Percentiles rank a stretch among this genome's conserved stretches.
These are phyloP conservation scores for Puffinus mauretanicus DNA, from an alignment of 2,113 vertebrate species.

Conservation along the genomic window DNA sequence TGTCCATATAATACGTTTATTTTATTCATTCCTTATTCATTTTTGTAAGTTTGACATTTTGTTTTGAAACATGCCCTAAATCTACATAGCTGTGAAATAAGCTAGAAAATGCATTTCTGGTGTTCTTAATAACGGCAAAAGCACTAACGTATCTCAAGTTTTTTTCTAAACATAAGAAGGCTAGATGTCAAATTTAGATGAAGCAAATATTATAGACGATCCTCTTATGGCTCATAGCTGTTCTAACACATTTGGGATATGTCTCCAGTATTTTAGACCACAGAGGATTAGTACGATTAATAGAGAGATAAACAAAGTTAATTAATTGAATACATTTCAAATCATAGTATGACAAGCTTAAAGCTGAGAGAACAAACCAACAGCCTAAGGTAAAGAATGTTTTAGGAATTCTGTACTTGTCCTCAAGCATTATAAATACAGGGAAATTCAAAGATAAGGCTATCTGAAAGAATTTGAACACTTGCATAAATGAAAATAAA, in stretches of 20 bases:
- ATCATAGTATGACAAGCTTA: background rate
- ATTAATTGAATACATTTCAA: background rate
- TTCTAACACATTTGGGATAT: background rate
- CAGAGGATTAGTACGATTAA: background rate
- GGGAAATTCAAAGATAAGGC: background rate
- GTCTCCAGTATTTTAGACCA: background rate
- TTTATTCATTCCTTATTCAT: background rate
- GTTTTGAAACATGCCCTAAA: background rate
- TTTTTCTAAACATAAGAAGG: background rate
- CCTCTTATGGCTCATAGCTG: background rate
- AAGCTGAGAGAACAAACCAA: background rate
- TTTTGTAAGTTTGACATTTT: background rate
- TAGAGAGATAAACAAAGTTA: background rate
- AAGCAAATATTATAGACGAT: background rate
- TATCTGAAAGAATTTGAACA: background rate
- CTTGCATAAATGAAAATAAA: background rate
- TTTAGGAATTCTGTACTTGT: background rate
- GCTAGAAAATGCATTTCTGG: background rate
- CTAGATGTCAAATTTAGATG: background rate
- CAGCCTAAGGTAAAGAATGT: background rate
- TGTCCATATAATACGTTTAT: background rate
- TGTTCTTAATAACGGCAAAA: background rate
- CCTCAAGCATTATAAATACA: background rate
- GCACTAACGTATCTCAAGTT: background rate
- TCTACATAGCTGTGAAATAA: background rate